A percentile compares a stretch with the other conserved stretches of the same genome.
phyloP scores from a whole-genome alignment of 2,113 vertebrate genomes.

The Tympanuchus pallidicinctus region DNA sequence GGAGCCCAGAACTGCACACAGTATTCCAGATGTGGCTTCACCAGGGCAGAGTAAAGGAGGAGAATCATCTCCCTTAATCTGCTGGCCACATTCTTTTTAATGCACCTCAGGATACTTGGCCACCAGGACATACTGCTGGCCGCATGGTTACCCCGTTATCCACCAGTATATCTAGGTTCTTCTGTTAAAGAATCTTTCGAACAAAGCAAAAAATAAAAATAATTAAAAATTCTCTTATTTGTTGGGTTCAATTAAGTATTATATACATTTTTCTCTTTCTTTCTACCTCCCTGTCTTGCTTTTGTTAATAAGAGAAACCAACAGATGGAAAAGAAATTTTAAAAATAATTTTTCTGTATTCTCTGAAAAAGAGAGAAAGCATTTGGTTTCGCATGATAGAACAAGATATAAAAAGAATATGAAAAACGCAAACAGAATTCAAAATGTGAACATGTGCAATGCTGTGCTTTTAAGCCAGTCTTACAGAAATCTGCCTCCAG shows the following conservation, averaged over 20 bases:
- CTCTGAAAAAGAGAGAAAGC: slow-evolving; percentile 15
- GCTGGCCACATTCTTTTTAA: too few species aligned
- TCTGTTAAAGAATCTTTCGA: slow-evolving; percentile 13
- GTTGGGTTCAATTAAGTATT: slow-evolving; percentile 33
- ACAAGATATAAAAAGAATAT: slow-evolving; percentile 54
- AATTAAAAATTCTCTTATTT: slow-evolving; percentile 21
- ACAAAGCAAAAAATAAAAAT: background rate
- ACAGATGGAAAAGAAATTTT: slow-evolving; percentile 57
- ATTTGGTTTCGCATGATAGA: slow-evolving; percentile 45
- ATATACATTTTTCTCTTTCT: background rate
- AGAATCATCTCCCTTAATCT: too few species aligned
- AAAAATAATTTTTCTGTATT: slow-evolving; percentile 37
- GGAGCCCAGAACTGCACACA: too few species aligned
- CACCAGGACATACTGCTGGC: too few species aligned
- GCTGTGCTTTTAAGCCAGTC: slow-evolving; percentile 33
- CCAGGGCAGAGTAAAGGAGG: too few species aligned
- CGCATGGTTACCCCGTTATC: too few species aligned
- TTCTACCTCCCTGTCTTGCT: slow-evolving; percentile 6
- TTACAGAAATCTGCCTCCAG: slow-evolving; percentile 23
- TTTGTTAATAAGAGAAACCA: slow-evolving; percentile 54
- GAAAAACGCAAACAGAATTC: slow-evolving; percentile 39
- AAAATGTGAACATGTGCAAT: slow-evolving; percentile 32
- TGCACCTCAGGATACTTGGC: too few species aligned
- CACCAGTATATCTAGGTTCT: too few species aligned
- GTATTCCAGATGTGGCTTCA: too few species aligned